Evolutionary conservation across 1,140 invertebrate genomes (phyloP).

Genomic region (Pogonomyrmex barbatus): DNA sequence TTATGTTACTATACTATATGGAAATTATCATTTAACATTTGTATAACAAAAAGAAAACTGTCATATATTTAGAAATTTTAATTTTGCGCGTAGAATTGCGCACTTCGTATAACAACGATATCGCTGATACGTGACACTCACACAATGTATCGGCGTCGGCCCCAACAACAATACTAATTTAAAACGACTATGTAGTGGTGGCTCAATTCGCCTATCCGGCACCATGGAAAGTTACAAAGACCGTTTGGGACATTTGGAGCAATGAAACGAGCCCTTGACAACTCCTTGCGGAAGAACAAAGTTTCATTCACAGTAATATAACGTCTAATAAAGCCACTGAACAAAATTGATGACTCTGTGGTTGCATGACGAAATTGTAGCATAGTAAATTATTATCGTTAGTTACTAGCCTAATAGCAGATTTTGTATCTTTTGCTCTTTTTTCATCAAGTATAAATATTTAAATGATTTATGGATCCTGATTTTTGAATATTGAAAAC

Average conservation of each 20-base stretch:
- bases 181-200: neutral
- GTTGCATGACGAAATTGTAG: neutral
- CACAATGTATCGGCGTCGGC: neutral
- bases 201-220: slow-evolving; percentile 43
- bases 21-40: too few species aligned
- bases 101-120: neutral
- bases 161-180: neutral
- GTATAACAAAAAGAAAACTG: too few species aligned
- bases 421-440: neutral
- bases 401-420: neutral
- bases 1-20: too few species aligned
- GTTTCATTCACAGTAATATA: slow-evolving; percentile 3
- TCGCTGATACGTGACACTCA: neutral
- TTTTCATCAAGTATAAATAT: neutral
- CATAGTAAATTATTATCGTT: neutral
- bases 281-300: slow-evolving; percentile 21
- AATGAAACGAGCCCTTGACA: slow-evolving; percentile 46
- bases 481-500: neutral
- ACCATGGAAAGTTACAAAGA: slow-evolving; percentile 72
- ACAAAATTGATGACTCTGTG: neutral
- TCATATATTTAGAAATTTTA: neutral
- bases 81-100: neutral
- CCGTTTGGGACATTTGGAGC: slow-evolving; percentile 54
- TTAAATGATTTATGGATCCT: neutral
- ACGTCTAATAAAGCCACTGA: neutral